phyloP scores from a whole-genome alignment of 1,140 invertebrate species.

The Neuroterus valhalla region DNA sequence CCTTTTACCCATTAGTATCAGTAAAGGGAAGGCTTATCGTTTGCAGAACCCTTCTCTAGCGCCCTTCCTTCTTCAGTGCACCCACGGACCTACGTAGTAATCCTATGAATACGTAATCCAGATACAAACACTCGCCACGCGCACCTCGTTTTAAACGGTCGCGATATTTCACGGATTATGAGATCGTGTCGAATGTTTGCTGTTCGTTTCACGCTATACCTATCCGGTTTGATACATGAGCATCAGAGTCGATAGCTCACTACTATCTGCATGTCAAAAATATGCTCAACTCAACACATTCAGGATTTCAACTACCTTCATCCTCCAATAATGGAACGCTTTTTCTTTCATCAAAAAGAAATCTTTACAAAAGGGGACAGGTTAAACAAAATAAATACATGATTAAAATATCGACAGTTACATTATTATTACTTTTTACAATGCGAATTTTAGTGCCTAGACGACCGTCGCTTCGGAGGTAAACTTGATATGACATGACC shows the following conservation, averaged over 20 bases:
- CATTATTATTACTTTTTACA: conserved; percentile 30
- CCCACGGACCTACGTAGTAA: conserved; percentile 52
- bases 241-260: conserved; percentile 11
- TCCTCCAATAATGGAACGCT: too few species aligned
- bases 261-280: conserved; percentile 13
- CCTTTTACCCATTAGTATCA: conserved; percentile 5
- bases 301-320: too few species aligned
- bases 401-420: conserved; percentile 24
- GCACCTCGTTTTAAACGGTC: conserved; percentile 65
- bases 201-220: conserved; percentile 60
- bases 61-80: conserved; percentile 52
- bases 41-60: not conserved
- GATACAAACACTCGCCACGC: conserved; percentile 71
- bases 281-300: not conserved
- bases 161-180: conserved; percentile 74
- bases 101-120: conserved; percentile 73
- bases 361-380: not conserved
- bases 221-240: conserved; percentile 13
- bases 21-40: conserved; percentile 62
- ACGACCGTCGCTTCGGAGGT: not conserved
- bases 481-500: conserved; percentile 15
- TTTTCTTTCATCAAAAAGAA: too few species aligned
- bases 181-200: conserved; percentile 57
- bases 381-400: not conserved
- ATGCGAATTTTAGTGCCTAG: conserved; percentile 15